phyloP scores from a whole-genome alignment of 2,888 invertebrate species.

The Psococerastis gibbosa region DNA sequence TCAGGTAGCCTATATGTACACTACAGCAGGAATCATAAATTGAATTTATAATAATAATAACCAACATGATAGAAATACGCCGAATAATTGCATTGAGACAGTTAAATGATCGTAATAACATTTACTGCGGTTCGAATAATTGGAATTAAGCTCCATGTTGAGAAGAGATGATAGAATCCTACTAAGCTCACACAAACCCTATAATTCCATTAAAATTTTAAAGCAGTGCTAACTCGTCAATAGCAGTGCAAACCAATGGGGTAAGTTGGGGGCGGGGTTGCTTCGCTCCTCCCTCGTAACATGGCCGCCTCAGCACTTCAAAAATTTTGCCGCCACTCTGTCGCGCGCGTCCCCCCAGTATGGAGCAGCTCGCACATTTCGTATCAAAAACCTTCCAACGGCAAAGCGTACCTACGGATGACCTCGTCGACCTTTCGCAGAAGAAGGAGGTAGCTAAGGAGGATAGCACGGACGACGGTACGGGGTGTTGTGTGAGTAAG shows the following conservation, averaged over 20 bases:
- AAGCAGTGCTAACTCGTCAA: conserved; percentile 8
- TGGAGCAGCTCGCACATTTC: conserved; percentile 83
- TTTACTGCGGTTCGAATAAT: conserved; percentile 3
- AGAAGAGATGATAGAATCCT: conserved; percentile 7
- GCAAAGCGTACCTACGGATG: neutral
- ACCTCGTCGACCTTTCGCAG: neutral
- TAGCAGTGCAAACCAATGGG: neutral
- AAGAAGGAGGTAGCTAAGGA: neutral
- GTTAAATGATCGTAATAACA: conserved; percentile 7
- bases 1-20: no score
- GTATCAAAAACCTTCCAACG: conserved; percentile 67
- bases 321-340: neutral
- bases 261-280: no score
- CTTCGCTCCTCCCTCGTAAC: neutral
- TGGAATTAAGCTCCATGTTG: conserved; percentile 3
- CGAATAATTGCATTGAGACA: no score
- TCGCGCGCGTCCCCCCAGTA: conserved; percentile 21
- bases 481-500: neutral
- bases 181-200: conserved; percentile 6
- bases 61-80: no score
- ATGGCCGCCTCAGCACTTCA: neutral
- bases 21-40: no score
- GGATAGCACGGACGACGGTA: neutral
- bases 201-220: conserved; percentile 11
- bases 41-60: no score